Evolutionary conservation across 2,888 invertebrate genomes (phyloP).

Genomic region (Ischnura elegans): DNA sequence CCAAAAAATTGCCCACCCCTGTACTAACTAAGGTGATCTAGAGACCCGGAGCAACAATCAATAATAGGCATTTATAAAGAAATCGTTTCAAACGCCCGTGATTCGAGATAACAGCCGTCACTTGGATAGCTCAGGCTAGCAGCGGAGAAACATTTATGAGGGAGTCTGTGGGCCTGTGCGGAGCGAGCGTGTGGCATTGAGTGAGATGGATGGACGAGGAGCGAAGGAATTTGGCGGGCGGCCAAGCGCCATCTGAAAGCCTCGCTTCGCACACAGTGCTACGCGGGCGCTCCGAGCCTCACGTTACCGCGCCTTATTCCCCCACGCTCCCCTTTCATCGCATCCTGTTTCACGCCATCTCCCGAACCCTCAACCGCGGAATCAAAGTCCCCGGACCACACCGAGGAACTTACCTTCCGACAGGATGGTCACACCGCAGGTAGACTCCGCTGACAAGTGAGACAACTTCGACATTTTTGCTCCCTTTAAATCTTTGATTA

Average conservation of each 20-base stretch:
- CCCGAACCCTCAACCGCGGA: neutral
- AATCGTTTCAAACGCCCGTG: neutral
- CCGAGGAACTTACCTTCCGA: neutral
- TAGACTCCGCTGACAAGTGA: no score
- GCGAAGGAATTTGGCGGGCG: slow-evolving; percentile 46
- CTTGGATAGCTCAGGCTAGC: neutral
- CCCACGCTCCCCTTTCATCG: neutral
- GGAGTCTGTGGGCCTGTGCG: neutral
- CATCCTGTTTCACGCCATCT: neutral
- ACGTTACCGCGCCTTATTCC: neutral
- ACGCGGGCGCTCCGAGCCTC: neutral
- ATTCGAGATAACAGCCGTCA: neutral
- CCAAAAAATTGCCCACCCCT: no score
- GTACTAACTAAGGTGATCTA: neutral
- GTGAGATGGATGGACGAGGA: slow-evolving; percentile 20
- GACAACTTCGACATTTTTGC: no score
- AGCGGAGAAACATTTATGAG: slow-evolving; percentile 52
- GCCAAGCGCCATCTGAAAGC: slow-evolving; percentile 25
- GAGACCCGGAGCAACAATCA: neutral
- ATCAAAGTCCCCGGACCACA: neutral
- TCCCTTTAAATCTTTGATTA: no score
- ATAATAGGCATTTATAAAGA: neutral
- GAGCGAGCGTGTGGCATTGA: neutral
- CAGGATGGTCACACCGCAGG: no score
- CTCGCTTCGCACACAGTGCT: neutral